Conservation (phyloP, 2,888 invertebrate genomes). For the Lutraria lutraria region DNA sequence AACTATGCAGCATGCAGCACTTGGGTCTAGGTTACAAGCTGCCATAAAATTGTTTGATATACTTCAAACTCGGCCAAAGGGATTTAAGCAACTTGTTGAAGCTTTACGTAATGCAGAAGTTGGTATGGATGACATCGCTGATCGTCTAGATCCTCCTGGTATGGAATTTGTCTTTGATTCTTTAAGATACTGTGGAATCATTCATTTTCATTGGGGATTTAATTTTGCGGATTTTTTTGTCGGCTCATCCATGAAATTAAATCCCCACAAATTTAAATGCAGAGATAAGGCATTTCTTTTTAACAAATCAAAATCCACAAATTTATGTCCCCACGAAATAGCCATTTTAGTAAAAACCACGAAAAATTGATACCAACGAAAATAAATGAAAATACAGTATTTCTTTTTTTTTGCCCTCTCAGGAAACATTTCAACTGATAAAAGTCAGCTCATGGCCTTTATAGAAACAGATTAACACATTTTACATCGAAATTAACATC, state of each 20-base stretch:
- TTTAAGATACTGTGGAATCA: background rate
- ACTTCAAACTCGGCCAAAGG: constrained; percentile 20
- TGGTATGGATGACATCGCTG: constrained; percentile 39
- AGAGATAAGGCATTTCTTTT: too few relatives aligned
- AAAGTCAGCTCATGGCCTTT: too few relatives aligned
- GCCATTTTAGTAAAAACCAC: too few relatives aligned
- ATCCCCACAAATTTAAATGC: too few relatives aligned
- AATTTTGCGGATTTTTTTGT: background rate
- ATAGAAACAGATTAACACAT: too few relatives aligned
- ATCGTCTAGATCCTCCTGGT: constrained; percentile 27
- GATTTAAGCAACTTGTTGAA: constrained; percentile 40
- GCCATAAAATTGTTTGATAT: constrained; percentile 31
- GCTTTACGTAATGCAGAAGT: constrained; percentile 35
- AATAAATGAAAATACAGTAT: background rate
- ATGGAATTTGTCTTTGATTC: background rate
- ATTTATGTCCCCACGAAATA: too few relatives aligned
- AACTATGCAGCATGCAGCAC: background rate
- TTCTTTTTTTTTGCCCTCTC: background rate
- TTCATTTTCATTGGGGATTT: background rate
- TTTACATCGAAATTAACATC: too few relatives aligned
- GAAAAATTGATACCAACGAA: too few relatives aligned
- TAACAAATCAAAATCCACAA: too few relatives aligned
- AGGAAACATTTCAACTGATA: too few relatives aligned
- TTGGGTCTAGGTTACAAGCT: background rate
- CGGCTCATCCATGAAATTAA: too few relatives aligned